phyloP scores from a whole-genome alignment of 2,888 invertebrate species.

The Kryphioiulus occultus region DNA sequence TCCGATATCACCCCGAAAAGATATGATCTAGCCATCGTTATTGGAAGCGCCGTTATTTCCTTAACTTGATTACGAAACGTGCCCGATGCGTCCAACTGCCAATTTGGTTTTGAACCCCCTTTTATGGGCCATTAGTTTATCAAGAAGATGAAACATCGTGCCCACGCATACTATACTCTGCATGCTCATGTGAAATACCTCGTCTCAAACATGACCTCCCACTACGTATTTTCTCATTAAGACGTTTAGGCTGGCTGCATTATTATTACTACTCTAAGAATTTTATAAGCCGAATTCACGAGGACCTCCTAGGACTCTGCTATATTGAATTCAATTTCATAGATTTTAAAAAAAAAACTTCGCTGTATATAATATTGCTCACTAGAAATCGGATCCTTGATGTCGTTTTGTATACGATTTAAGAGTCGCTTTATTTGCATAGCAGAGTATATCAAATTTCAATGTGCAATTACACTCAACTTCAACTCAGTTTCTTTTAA shows the following conservation, averaged over 20 bases:
- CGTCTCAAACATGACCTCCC: neutral
- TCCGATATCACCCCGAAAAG: neutral
- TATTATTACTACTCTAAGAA: neutral
- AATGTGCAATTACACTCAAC: neutral
- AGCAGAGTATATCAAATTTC: neutral
- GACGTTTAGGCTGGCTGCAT: conserved; percentile 31
- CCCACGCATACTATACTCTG: neutral
- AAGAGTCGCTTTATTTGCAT: neutral
- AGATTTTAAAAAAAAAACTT: conserved; percentile 11
- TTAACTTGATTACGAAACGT: conserved; percentile 32
- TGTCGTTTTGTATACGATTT: neutral
- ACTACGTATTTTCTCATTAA: conserved; percentile 16
- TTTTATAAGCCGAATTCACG: neutral
- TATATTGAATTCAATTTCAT: conserved; percentile 29
- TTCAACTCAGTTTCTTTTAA: neutral
- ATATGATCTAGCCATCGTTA: neutral
- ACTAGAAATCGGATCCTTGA: neutral
- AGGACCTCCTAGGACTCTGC: neutral
- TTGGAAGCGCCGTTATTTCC: conserved; percentile 21
- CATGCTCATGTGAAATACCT: neutral
- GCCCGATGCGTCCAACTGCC: conserved; percentile 36
- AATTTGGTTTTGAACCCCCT: conserved; percentile 39
- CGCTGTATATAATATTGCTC: no score
- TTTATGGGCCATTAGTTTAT: conserved; percentile 36
- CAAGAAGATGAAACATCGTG: conserved; percentile 8